Percentiles rank a stretch among this genome's conserved stretches.
Conservation (phyloP, 2,888 invertebrate species). For the Drosophila nr. perissopoda region DNA sequence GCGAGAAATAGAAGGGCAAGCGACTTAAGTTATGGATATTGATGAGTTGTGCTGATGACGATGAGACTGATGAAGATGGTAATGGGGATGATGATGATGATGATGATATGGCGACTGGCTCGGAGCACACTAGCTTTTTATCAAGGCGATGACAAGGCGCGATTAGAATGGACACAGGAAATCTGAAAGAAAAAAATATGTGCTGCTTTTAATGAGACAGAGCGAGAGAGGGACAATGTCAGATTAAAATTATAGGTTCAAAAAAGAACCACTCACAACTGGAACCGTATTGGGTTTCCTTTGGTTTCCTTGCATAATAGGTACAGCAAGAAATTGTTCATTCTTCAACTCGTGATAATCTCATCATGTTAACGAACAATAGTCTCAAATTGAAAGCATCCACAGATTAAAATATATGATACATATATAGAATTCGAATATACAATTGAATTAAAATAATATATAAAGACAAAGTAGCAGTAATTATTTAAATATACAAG, state of each 20-base stretch:
- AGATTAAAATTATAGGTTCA: slow-evolving; percentile 19
- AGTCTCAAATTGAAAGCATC: background rate
- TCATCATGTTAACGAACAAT: background rate
- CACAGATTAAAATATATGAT: background rate
- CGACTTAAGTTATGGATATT: slow-evolving; percentile 69
- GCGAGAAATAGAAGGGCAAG: slow-evolving; percentile 45
- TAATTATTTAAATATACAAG: background rate
- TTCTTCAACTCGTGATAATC: slow-evolving; percentile 2
- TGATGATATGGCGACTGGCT: slow-evolving; percentile 37
- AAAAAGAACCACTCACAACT: slow-evolving; percentile 5
- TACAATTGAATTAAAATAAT: background rate
- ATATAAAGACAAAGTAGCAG: background rate
- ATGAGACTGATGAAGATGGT: background rate
- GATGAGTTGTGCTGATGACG: slow-evolving; percentile 16
- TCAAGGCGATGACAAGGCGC: slow-evolving; percentile 68
- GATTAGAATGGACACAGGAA: slow-evolving; percentile 62
- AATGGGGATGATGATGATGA: slow-evolving; percentile 8
- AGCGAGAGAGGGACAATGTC: slow-evolving; percentile 21
- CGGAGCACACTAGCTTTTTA: slow-evolving; percentile 39
- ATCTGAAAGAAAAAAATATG: slow-evolving; percentile 31
- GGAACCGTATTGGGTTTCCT: slow-evolving; percentile 25
- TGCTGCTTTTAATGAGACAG: slow-evolving; percentile 49
- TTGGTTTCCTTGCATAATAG: background rate
- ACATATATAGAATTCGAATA: background rate
- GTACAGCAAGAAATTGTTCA: background rate